phyloP scores from a whole-genome alignment of 2,113 vertebrate species.

The Pteronura brasiliensis region DNA sequence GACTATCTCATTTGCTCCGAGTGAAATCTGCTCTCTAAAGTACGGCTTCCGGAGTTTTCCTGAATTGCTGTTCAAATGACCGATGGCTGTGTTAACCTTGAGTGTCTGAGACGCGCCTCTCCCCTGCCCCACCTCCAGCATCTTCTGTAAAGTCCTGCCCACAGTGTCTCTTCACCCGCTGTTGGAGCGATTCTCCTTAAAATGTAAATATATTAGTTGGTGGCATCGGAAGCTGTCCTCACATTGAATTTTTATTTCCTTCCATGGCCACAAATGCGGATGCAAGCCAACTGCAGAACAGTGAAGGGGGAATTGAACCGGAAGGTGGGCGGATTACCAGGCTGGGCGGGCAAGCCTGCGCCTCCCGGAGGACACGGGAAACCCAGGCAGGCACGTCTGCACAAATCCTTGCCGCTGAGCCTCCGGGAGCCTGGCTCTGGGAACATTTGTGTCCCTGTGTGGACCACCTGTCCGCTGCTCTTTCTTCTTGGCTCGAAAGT shows the following conservation, averaged over 20 bases:
- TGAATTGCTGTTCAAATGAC: accelerated
- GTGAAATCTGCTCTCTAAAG: neutral
- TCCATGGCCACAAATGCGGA: neutral
- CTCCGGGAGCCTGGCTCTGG: neutral
- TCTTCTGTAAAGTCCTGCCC: neutral
- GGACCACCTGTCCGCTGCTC: neutral
- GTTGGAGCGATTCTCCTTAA: neutral
- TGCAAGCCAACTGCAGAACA: neutral
- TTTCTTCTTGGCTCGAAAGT: neutral
- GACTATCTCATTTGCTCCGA: neutral
- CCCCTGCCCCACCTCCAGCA: neutral
- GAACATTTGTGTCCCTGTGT: neutral
- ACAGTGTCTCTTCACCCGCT: accelerated
- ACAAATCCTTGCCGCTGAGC: neutral
- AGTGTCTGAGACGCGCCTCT: neutral
- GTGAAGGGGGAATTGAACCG: accelerated
- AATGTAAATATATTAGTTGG: conserved; percentile 27
- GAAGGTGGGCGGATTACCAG: accelerated
- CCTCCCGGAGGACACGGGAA: neutral
- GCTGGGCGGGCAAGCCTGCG: neutral
- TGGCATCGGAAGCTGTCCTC: neutral
- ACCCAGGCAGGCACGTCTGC: neutral
- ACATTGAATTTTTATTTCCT: neutral
- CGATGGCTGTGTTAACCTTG: accelerated
- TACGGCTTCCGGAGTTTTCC: neutral